These are phyloP conservation scores for Macroramphosus scolopax DNA, from an alignment of 2,797 vertebrate species.

Conservation along the genomic window DNA sequence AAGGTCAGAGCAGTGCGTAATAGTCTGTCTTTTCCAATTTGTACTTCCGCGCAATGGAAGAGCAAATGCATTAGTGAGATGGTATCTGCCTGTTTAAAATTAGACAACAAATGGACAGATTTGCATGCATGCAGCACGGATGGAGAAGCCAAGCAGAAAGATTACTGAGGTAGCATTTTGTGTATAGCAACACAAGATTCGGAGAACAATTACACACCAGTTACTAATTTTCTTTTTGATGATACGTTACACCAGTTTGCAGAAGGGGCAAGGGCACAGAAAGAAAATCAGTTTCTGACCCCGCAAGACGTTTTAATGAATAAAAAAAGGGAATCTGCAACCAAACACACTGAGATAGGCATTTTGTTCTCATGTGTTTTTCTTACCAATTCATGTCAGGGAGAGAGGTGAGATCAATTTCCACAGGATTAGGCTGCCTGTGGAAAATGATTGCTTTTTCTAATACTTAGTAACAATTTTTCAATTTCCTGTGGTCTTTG, in stretches of 20 bases:
- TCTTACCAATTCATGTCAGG: constrained; percentile 63
- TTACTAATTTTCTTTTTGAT: constrained; percentile 50
- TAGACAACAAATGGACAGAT: constrained; percentile 66
- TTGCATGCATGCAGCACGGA: constrained; percentile 50
- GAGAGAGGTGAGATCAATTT: constrained; percentile 79
- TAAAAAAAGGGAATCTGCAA: constrained; percentile 56
- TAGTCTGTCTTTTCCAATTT: constrained; percentile 75
- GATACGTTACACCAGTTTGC: constrained; percentile 63
- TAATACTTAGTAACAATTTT: constrained; percentile 82
- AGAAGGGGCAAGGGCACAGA: constrained; percentile 50
- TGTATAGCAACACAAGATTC: constrained; percentile 20
- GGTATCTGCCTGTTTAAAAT: constrained; percentile 67
- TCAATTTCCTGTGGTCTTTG: constrained; percentile 82
- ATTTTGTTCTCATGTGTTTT: constrained; percentile 67
- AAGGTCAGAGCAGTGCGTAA: constrained; percentile 74
- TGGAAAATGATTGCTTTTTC: constrained; percentile 82
- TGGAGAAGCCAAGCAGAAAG: constrained; percentile 25
- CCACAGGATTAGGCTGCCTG: constrained; percentile 77
- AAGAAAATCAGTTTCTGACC: constrained; percentile 32
- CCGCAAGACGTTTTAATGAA: constrained; percentile 21
- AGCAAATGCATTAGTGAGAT: constrained; percentile 66
- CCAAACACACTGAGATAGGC: constrained; percentile 62
- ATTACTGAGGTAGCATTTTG: constrained; percentile 23
- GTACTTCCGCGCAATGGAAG: constrained; percentile 67
- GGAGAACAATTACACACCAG: constrained; percentile 48